A percentile compares a stretch with the other conserved stretches of the same genome.
Conservation (phyloP, 1,140 invertebrate genomes). For the Bilobella aurantiaca region DNA sequence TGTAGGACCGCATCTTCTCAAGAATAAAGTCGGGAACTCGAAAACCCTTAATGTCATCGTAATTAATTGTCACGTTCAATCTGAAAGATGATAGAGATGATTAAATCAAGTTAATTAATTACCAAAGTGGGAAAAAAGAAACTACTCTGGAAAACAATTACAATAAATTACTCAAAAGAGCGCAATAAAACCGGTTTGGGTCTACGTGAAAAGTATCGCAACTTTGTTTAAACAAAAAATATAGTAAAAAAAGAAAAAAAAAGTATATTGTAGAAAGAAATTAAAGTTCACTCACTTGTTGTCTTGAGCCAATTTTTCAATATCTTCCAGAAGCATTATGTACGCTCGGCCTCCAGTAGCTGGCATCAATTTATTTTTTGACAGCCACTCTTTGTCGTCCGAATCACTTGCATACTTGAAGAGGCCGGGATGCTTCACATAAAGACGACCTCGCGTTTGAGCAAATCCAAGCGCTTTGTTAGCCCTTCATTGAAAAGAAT, state of each 20-base stretch:
- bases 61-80: constrained; percentile 33
- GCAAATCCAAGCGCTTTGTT: constrained; percentile 65
- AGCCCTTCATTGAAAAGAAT: constrained; percentile 39
- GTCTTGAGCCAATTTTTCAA: constrained; percentile 53
- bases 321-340: constrained; percentile 68
- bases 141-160: constrained; percentile 2
- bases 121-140: not conserved
- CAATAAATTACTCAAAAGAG: constrained; percentile 9
- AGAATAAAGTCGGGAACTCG: constrained; percentile 34
- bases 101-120: not conserved
- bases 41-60: constrained; percentile 35
- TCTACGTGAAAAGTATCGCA: not conserved
- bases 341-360: constrained; percentile 67
- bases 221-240: not conserved
- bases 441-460: constrained; percentile 59
- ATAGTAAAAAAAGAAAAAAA: not conserved
- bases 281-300: constrained; percentile 27
- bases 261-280: not conserved
- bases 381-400: constrained; percentile 71
- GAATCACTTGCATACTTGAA: constrained; percentile 67
- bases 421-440: constrained; percentile 65
- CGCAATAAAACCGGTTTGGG: not conserved
- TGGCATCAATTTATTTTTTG: constrained; percentile 61
- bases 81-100: constrained; percentile 14
- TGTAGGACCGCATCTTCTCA: constrained; percentile 34